phyloP scores from a whole-genome alignment of 2,797 vertebrate genomes.

The Emys orbicularis region DNA sequence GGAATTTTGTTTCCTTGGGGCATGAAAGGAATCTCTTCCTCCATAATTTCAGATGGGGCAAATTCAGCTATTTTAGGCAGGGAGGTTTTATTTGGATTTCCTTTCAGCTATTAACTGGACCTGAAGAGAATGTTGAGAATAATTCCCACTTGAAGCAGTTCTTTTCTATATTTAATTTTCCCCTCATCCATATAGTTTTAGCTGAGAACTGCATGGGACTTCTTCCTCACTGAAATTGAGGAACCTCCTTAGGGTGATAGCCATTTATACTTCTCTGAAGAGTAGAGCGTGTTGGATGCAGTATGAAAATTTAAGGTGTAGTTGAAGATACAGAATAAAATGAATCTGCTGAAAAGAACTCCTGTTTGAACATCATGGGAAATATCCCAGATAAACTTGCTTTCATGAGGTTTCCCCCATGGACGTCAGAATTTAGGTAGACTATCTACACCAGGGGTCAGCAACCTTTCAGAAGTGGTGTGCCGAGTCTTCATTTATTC shows the following conservation, averaged over 20 bases:
- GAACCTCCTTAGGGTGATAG: constrained; percentile 47
- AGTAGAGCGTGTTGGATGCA: constrained; percentile 48
- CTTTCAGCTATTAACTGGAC: constrained; percentile 66
- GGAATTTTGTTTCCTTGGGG: constrained; percentile 62
- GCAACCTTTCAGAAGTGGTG: too few relatives aligned
- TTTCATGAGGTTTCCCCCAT: constrained; percentile 19
- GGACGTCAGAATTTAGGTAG: constrained; percentile 1
- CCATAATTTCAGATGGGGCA: constrained; percentile 40
- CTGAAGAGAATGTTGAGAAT: constrained; percentile 44
- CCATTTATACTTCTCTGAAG: constrained; percentile 60
- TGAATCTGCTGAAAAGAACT: constrained; percentile 34
- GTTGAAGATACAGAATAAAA: constrained; percentile 65
- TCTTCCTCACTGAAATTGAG: constrained; percentile 58
- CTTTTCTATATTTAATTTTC: constrained; percentile 61
- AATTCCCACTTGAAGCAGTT: constrained; percentile 62
- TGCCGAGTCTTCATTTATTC: too few relatives aligned
- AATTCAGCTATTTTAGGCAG: constrained; percentile 31
- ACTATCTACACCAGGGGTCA: not conserved
- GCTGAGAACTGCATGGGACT: constrained; percentile 66
- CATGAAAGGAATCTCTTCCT: not conserved
- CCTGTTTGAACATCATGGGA: constrained; percentile 18
- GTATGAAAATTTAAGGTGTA: constrained; percentile 55
- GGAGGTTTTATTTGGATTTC: constrained; percentile 52
- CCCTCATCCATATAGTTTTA: constrained; percentile 49
- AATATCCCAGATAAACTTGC: constrained; percentile 38